Conservation (phyloP, 2,888 invertebrate genomes). For the Luperina testacea region DNA sequence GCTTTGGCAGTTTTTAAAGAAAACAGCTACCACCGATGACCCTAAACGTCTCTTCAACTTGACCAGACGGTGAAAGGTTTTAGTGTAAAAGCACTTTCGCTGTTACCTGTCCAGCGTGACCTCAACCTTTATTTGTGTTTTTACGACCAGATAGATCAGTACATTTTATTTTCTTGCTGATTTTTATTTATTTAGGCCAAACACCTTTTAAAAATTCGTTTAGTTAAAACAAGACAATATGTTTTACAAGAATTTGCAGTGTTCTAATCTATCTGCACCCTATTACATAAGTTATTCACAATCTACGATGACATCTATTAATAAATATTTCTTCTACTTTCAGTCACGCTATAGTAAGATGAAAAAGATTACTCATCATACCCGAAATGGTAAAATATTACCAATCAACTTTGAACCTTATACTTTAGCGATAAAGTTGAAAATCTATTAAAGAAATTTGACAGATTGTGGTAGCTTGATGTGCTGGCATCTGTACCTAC, state of each 20-base stretch:
- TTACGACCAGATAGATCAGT: neutral
- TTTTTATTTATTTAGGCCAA: conserved; percentile 7
- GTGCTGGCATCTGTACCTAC: no score
- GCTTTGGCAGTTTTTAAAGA: neutral
- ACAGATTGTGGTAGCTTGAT: no score
- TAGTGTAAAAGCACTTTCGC: conserved; percentile 11
- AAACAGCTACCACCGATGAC: neutral
- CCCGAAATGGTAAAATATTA: no score
- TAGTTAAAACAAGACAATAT: neutral
- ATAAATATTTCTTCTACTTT: conserved; percentile 1
- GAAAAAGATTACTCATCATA: conserved; percentile 3
- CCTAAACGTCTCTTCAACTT: neutral
- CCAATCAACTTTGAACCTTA: no score
- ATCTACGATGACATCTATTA: conserved; percentile 2
- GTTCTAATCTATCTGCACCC: conserved; percentile 5
- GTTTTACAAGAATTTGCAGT: conserved; percentile 16
- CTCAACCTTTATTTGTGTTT: conserved; percentile 10
- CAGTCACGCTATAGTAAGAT: conserved; percentile 19
- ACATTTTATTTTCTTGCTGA: neutral
- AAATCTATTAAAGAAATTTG: no score
- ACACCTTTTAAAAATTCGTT: neutral
- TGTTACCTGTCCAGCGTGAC: neutral
- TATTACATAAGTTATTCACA: neutral
- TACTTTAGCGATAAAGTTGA: no score
- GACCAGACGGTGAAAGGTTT: conserved; percentile 1